phyloP scores from a whole-genome alignment of 2,797 vertebrate genomes.

The Chromobotia macracanthus region DNA sequence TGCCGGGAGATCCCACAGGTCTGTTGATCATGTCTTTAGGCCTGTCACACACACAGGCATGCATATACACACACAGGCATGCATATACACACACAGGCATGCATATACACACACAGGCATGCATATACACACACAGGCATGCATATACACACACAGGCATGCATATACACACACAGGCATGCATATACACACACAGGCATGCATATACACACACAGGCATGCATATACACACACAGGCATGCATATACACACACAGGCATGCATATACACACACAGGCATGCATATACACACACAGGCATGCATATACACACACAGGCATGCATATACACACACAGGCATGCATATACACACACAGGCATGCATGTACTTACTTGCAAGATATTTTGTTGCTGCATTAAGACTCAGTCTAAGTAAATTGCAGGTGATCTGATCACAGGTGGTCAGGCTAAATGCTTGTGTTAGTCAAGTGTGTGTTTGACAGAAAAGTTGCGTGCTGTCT shows the following conservation, averaged over 20 bases:
- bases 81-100: neutral
- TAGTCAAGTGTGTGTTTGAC: too few species aligned
- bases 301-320: too few species aligned
- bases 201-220: constrained; percentile 15
- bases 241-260: too few species aligned
- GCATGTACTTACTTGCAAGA: neutral
- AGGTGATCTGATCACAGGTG: too few species aligned
- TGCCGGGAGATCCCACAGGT: constrained; percentile 66
- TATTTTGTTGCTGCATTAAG: too few species aligned
- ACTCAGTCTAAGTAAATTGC: too few species aligned
- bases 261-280: constrained; percentile 20
- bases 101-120: constrained; percentile 15
- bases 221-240: neutral
- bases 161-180: neutral
- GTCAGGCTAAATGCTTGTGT: too few species aligned
- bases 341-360: neutral
- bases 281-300: neutral
- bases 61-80: neutral
- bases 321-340: constrained; percentile 20
- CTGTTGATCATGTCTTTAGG: constrained; percentile 77
- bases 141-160: constrained; percentile 15
- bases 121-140: neutral
- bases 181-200: too few species aligned
- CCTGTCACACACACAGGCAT: constrained; percentile 27
- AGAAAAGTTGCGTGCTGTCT: too few species aligned